A percentile compares a stretch with the other conserved stretches of the same genome.
phyloP scores from a whole-genome alignment of 2,113 vertebrate genomes.

The Mirounga angustirostris region DNA sequence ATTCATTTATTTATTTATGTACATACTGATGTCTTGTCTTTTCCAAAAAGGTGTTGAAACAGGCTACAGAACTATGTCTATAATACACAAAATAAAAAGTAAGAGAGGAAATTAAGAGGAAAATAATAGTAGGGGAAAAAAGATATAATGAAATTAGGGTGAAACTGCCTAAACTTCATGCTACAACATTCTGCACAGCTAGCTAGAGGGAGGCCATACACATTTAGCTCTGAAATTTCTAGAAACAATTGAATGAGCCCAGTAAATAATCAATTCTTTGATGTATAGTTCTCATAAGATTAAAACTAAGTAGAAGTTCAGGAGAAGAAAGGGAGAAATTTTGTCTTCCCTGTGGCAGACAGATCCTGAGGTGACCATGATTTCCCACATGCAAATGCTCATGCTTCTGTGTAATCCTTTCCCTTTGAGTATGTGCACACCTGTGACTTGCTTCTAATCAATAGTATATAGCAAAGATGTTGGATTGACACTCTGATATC shows the following conservation, averaged over 20 bases:
- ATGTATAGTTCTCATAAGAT: neutral
- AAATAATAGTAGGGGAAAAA: neutral
- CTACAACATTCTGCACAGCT: neutral
- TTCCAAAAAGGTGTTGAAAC: neutral
- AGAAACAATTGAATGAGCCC: conserved; percentile 3
- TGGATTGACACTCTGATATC: neutral
- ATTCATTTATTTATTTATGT: conserved; percentile 21
- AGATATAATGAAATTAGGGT: neutral
- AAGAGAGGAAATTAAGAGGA: neutral
- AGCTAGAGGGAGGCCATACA: neutral
- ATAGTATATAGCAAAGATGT: neutral
- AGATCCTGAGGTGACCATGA: neutral
- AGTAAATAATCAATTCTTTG: conserved; percentile 10
- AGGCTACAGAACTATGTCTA: neutral
- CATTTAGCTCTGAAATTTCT: neutral
- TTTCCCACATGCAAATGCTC: neutral
- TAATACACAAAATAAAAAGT: neutral
- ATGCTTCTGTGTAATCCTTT: neutral
- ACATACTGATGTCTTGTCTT: neutral
- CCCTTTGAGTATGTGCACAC: neutral
- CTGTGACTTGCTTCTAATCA: neutral
- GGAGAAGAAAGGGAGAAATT: neutral
- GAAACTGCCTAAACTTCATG: neutral
- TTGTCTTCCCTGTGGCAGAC: neutral
- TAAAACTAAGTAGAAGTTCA: neutral